These are phyloP conservation scores for Lasiurus borealis DNA, from an alignment of 2,113 vertebrate genomes.

Conservation along the genomic window DNA sequence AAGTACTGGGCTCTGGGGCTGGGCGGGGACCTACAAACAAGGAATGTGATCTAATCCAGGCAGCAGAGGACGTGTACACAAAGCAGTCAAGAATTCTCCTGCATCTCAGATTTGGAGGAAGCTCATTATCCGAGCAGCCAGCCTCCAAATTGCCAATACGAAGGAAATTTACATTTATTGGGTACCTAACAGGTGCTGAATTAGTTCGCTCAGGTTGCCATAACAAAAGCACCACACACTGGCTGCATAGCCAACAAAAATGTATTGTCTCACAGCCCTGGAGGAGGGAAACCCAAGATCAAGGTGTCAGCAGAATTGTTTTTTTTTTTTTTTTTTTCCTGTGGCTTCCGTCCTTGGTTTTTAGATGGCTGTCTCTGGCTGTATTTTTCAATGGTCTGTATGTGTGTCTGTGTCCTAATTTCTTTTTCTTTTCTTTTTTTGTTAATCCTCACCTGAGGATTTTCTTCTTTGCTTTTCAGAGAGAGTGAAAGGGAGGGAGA, in stretches of 20 bases:
- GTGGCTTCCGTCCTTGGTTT: neutral
- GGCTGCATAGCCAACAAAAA: neutral
- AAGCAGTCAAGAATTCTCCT: neutral
- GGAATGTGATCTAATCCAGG: neutral
- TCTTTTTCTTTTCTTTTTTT: too few relatives aligned
- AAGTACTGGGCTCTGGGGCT: neutral
- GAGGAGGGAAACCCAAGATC: neutral
- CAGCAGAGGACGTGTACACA: neutral
- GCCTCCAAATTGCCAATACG: neutral
- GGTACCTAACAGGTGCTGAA: neutral
- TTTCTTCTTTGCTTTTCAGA: too few relatives aligned
- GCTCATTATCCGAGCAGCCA: too few relatives aligned
- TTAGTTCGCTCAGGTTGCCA: neutral
- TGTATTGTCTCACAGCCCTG: neutral
- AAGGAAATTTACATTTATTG: neutral
- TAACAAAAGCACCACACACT: neutral
- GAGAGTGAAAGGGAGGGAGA: too few relatives aligned
- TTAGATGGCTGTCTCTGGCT: neutral
- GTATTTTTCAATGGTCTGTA: neutral
- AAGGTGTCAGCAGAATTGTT: neutral
- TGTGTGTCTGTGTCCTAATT: neutral
- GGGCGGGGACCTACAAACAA: neutral
- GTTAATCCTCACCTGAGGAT: too few relatives aligned
- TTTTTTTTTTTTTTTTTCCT: neutral
- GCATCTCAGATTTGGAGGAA: neutral